A percentile compares a stretch with the other conserved stretches of the same genome.
Conservation (phyloP, 2,113 vertebrate species). For the Tautogolabrus adspersus region DNA sequence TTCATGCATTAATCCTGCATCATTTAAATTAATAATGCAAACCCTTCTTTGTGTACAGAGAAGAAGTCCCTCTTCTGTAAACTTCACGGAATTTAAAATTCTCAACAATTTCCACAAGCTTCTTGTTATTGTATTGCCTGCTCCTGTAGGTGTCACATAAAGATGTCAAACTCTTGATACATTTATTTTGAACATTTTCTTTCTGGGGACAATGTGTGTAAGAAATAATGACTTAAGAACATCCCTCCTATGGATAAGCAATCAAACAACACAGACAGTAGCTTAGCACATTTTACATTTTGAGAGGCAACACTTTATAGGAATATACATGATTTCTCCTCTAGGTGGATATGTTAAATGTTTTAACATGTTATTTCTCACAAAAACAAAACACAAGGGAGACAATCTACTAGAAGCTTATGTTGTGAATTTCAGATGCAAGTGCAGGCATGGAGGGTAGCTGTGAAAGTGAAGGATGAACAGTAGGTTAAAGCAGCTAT, state of each 20-base stretch:
- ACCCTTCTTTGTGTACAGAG: background rate
- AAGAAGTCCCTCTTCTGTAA: too few relatives aligned
- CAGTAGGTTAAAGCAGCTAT: slow-evolving; percentile 11
- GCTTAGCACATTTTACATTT: background rate
- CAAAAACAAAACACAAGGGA: background rate
- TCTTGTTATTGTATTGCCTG: background rate
- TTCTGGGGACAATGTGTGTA: background rate
- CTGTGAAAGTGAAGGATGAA: slow-evolving; percentile 22
- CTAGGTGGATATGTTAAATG: background rate
- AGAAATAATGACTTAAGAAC: background rate
- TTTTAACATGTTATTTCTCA: background rate
- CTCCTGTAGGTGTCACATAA: background rate
- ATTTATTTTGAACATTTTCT: background rate
- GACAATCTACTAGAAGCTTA: background rate
- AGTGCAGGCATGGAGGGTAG: background rate
- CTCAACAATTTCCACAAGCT: too few relatives aligned
- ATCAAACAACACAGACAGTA: background rate
- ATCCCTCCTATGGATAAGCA: background rate
- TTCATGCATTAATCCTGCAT: slow-evolving; percentile 28
- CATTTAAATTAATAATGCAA: slow-evolving; percentile 27
- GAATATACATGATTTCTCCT: too few relatives aligned
- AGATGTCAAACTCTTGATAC: background rate
- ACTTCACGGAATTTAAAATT: too few relatives aligned
- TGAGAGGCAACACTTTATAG: too few relatives aligned
- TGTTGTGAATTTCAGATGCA: background rate